Percentiles rank a stretch among this genome's conserved stretches.
phyloP scores from a whole-genome alignment of 2,113 vertebrate species.

The Lagenorhynchus albirostris region DNA sequence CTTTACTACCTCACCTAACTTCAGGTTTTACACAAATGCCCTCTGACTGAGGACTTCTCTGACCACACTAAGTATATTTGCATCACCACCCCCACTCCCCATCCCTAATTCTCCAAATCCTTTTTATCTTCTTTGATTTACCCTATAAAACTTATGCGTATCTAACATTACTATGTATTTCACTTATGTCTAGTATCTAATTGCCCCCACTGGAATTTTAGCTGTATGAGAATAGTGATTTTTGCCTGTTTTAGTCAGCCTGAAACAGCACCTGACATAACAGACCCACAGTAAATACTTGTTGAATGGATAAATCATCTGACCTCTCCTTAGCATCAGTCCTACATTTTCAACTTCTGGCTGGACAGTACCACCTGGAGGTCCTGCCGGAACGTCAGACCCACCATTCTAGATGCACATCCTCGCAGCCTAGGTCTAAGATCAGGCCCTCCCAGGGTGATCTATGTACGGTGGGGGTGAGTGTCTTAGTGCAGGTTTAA shows the following conservation, averaged over 20 bases:
- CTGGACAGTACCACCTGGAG: neutral
- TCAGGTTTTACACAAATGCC: neutral
- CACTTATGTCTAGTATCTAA: neutral
- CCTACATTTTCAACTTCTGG: neutral
- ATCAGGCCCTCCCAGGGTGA: neutral
- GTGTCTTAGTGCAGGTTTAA: neutral
- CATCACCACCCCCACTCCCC: fast-evolving
- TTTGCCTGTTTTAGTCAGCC: neutral
- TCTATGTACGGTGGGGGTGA: neutral
- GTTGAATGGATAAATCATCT: neutral
- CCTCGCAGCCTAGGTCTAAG: neutral
- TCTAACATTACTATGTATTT: neutral
- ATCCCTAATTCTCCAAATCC: neutral
- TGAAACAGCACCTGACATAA: neutral
- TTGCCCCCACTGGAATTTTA: neutral
- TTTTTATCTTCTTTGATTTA: neutral
- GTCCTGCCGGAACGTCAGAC: neutral
- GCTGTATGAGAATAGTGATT: neutral
- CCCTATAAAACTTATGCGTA: neutral
- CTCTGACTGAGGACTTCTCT: neutral
- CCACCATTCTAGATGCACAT: neutral
- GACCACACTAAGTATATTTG: neutral
- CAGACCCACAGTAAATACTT: neutral
- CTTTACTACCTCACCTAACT: neutral
- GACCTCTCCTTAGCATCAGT: neutral